Evolutionary conservation across 2,113 vertebrate species (phyloP).

Genomic region (Alligator mississippiensis): DNA sequence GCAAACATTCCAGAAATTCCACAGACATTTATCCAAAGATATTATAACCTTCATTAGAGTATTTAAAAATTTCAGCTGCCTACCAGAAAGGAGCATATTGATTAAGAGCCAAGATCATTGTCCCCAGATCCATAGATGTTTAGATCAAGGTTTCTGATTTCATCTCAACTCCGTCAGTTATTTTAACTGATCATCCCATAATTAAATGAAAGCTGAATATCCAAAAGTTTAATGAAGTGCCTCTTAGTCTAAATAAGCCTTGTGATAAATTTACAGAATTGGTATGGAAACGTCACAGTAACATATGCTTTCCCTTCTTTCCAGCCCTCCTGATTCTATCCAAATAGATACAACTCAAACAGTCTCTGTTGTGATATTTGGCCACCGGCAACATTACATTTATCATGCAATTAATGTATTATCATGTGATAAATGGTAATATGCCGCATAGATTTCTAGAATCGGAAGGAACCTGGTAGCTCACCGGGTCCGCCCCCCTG

Average conservation of each 20-base stretch:
- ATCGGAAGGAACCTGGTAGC: too few species aligned
- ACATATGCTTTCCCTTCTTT: slow-evolving; percentile 37
- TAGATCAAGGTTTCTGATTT: neutral
- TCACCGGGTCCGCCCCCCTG: too few species aligned
- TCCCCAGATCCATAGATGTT: neutral
- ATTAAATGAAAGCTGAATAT: slow-evolving; percentile 53
- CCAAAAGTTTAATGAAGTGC: slow-evolving; percentile 30
- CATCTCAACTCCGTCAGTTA: slow-evolving; percentile 51
- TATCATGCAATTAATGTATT: too few species aligned
- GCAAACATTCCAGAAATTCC: neutral
- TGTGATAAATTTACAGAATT: slow-evolving; percentile 25
- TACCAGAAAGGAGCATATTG: neutral
- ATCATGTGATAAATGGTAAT: too few species aligned
- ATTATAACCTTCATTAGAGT: slow-evolving; percentile 22
- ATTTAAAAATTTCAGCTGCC: neutral
- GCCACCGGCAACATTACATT: neutral
- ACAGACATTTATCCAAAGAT: slow-evolving; percentile 9
- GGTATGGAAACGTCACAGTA: neutral
- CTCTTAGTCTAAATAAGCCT: slow-evolving; percentile 29
- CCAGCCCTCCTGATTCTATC: slow-evolving; percentile 17
- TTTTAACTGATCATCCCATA: slow-evolving; percentile 34
- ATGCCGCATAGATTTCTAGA: too few species aligned
- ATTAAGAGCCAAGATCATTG: slow-evolving; percentile 4
- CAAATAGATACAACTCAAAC: neutral
- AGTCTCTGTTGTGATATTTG: neutral